Evolutionary conservation across 92 coral and sea anemone genomes (phyloP), one percentile per base, ranked within the genome.

Genomic region (Zoanthus sociatus): DNA sequence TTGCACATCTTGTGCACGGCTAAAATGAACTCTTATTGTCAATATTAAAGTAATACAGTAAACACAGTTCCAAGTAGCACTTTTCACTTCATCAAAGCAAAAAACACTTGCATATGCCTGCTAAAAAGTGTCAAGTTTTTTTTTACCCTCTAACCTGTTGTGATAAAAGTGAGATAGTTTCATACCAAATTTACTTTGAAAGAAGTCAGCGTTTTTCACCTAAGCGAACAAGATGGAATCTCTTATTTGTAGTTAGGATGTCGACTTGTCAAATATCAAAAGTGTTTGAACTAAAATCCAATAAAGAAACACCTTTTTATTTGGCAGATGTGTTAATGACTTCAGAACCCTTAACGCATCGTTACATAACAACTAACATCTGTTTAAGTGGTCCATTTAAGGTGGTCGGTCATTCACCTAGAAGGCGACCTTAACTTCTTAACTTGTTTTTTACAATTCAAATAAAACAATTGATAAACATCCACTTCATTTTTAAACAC

Each of bases 371-470:
- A 63, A n/a, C n/a, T 18, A 63, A 63, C 20, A 63, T 63, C 30
- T 63, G 69, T 63, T 63, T 63, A n/a, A 63, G 69, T 63, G 69
- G 69, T 63, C 55, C 55, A 50, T 50, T 50, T 37, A 37, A 37
- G 4, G 42, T 37, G 3, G 42, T 37, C 42, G 4, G 2, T 4
- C 42, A 37, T 4, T 37, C 42, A 4, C 42, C 4, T 26, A 26
- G 26, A 26, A 37, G 42, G 7, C 4, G 55, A 50, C 10, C 12
- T 50, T 50, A 50, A 7, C 12, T n/a, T 63, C 69, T 63, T n/a
- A 6, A 63, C 26, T 16, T 4, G n/a, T 4, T 16, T 4, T 3
- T 20, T 13, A 9, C 0, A 0, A 1, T 63, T 63, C 64, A 5
- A n/a, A 8, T 8, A 16, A 16, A 6, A 17, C 4, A 61, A 15